Base-by-base conservation (phyloP, 2,797 vertebrate genomes). In the Cheirogaleus major region DNA sequence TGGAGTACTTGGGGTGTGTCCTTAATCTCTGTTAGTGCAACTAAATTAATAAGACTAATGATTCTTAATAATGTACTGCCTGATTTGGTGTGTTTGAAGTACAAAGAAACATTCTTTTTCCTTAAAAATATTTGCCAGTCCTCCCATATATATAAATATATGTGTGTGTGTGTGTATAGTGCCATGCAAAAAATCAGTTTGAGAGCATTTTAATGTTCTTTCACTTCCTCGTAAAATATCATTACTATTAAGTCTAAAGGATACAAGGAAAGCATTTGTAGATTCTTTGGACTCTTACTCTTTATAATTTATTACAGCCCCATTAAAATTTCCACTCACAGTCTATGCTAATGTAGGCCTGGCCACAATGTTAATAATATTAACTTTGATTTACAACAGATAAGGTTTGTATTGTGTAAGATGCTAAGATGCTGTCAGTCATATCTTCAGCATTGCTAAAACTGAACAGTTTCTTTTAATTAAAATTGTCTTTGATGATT, bases 401-500 rank as follows among this genome's bases (percentile, higher is more conserved):
- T 48, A 86, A 41, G 10, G 35, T 55, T 89, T 48, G 41, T 32
- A 27, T 43, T 38, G 23, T 81, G 50, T 82, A 82, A 61, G 27
- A 67, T 86, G 48, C 48, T 52, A 35, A 59, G 30, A 55, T 41
- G 8, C 20, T 95, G 35, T 52, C 48, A 72, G 14, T 67, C 45
- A 9, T 61, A 32, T 32, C 30, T 41, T 91, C 23, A 41, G 52
- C 50, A 25, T 57, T 38, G 22, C 13, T 59, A 59, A 91, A 89
- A 73, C 4, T 18, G 30, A 52, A 75, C 55, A 50, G 13, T 65
- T 82, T 72, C 48, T 88, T 81, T 90, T 38, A 75, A 92, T 63
- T 93, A 75, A 73, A 94, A 79, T 32, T 50, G 11, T 38, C 27
- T 70, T 73, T 90, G 76, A 95, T 69, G 70, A 73, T 45, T 84